phyloP scores from a whole-genome alignment of 2,888 invertebrate species.

The Nematopogon swammerdamellus region DNA sequence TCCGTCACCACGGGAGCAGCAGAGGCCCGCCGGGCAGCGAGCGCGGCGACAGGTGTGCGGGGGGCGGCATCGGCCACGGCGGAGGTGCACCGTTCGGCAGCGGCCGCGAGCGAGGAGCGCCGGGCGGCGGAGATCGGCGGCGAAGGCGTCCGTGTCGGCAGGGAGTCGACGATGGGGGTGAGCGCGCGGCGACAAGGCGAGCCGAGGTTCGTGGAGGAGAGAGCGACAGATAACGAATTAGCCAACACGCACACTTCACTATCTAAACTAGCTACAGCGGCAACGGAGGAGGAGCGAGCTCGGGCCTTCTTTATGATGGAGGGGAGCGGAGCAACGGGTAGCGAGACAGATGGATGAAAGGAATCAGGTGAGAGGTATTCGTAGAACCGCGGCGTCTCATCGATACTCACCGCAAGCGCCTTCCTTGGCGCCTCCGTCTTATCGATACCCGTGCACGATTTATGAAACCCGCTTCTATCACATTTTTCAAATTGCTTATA shows the following conservation, averaged over 20 bases:
- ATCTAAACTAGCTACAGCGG: slow-evolving; percentile 32
- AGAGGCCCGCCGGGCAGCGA: not conserved
- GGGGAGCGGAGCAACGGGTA: slow-evolving; percentile 25
- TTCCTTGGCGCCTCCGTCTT: too few relatives aligned
- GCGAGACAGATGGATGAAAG: slow-evolving; percentile 21
- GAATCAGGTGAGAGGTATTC: slow-evolving; percentile 18
- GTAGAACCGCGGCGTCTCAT: too few relatives aligned
- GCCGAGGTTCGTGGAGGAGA: slow-evolving; percentile 54
- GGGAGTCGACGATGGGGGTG: slow-evolving; percentile 35
- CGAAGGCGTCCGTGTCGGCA: slow-evolving; percentile 25
- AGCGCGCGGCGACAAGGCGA: slow-evolving; percentile 39
- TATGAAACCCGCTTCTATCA: too few relatives aligned
- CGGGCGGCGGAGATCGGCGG: slow-evolving; percentile 6
- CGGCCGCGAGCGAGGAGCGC: too few relatives aligned
- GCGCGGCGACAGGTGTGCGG: slow-evolving; percentile 16
- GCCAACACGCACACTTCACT: slow-evolving; percentile 47
- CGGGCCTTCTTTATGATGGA: slow-evolving; percentile 26
- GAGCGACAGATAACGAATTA: slow-evolving; percentile 57
- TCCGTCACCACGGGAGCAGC: too few relatives aligned
- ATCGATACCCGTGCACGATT: too few relatives aligned
- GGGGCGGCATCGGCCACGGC: slow-evolving; percentile 3
- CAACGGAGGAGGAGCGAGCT: slow-evolving; percentile 31
- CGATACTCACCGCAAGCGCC: too few relatives aligned
- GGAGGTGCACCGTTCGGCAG: slow-evolving; percentile 1
- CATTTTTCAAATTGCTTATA: too few relatives aligned